A percentile compares a stretch with the other conserved stretches of the same genome.
Conservation (phyloP, 2,113 vertebrate genomes). For the Centrocercus urophasianus region DNA sequence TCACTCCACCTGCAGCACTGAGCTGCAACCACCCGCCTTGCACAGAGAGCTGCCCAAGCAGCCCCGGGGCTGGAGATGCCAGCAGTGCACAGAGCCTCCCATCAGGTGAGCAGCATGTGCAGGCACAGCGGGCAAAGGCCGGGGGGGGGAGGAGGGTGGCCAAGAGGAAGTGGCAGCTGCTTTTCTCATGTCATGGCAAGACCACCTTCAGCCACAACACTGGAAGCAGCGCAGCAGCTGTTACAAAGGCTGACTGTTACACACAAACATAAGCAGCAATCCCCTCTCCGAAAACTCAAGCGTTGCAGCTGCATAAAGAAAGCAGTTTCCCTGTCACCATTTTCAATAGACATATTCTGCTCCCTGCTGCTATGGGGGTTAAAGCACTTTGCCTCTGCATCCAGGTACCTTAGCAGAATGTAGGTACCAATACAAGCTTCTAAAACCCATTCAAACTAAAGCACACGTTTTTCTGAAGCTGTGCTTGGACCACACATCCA, state of each 20-base stretch:
- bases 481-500: not conserved
- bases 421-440: not conserved
- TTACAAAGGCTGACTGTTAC: not conserved
- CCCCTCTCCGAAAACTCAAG: fast-evolving
- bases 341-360: not conserved
- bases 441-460: not conserved
- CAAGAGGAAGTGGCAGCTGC: not conserved
- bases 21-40: too few species aligned
- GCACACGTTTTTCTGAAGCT: not conserved
- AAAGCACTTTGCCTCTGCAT: not conserved
- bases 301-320: not conserved
- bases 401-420: not conserved
- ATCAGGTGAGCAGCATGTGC: fast-evolving
- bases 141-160: too few species aligned
- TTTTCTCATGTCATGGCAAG: not conserved
- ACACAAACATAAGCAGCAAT: not conserved
- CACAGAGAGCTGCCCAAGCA: not conserved
- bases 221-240: not conserved
- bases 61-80: too few species aligned
- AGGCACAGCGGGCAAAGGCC: fast-evolving
- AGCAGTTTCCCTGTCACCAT: not conserved
- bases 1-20: not conserved
- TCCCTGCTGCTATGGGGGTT: not conserved
- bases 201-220: not conserved
- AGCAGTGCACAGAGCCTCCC: not conserved